Conservation (phyloP, 30 jellyfish, hydroid and myxozoan species). For the Aurelia sp. region DNA sequence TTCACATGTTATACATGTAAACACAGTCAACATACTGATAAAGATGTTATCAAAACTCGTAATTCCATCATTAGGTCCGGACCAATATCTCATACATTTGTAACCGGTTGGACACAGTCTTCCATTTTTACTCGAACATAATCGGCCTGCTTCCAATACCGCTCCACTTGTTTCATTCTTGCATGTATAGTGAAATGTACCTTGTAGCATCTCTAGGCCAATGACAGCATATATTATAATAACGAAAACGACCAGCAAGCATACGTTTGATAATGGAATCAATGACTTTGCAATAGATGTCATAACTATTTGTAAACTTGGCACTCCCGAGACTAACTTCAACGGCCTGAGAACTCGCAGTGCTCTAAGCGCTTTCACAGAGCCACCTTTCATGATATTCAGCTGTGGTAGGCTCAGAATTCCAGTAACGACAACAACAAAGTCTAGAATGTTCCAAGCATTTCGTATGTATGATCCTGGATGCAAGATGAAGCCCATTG, state of each 20-base stretch:
- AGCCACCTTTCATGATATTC: constrained; percentile 72
- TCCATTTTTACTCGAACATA: constrained; percentile 48
- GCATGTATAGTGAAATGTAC: constrained; percentile 82
- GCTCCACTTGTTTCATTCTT: constrained; percentile 54
- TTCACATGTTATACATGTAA: constrained; percentile 88
- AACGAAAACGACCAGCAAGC: constrained; percentile 83
- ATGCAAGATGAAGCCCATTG: constrained; percentile 90
- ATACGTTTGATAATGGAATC: constrained; percentile 80
- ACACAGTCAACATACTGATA: constrained; percentile 82
- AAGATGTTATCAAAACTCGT: constrained; percentile 83
- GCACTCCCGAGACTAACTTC: constrained; percentile 92
- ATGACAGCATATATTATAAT: constrained; percentile 83
- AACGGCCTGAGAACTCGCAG: constrained; percentile 89
- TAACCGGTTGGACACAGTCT: constrained; percentile 84
- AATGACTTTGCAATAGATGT: constrained; percentile 85
- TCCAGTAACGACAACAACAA: constrained; percentile 94
- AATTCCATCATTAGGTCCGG: constrained; percentile 86
- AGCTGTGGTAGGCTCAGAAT: constrained; percentile 74
- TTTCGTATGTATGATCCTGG: constrained; percentile 94
- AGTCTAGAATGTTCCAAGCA: constrained; percentile 88
- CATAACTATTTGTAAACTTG: constrained; percentile 92
- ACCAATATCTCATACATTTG: constrained; percentile 78
- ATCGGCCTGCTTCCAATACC: constrained; percentile 44
- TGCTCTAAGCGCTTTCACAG: constrained; percentile 88
- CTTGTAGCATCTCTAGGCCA: constrained; percentile 72